phyloP scores from a whole-genome alignment of 2,888 invertebrate species.

The Diarsia rubi region DNA sequence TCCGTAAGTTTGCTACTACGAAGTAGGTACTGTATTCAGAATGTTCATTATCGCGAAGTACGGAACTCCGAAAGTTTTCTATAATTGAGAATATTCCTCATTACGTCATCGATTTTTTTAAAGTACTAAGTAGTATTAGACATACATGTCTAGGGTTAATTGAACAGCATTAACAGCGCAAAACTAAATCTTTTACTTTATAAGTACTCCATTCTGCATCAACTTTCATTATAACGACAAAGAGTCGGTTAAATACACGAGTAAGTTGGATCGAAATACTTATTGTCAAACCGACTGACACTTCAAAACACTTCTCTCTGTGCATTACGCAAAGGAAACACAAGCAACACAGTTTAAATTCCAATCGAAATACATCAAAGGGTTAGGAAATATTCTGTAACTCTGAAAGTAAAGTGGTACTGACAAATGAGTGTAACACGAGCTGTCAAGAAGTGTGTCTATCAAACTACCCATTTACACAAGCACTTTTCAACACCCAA shows the following conservation, averaged over 20 bases:
- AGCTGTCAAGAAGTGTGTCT: background rate
- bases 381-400: background rate
- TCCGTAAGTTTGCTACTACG: no score
- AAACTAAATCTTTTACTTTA: background rate
- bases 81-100: no score
- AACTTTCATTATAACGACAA: background rate
- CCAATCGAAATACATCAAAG: conserved; percentile 25
- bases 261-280: background rate
- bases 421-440: background rate
- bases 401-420: background rate
- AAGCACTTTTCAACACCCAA: background rate
- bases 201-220: background rate
- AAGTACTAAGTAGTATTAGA: no score
- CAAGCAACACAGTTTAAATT: background rate
- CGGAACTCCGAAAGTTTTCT: no score
- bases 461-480: background rate
- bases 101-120: no score
- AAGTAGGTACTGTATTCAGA: no score
- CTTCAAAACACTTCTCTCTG: background rate
- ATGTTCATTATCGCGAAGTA: no score
- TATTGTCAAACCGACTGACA: background rate
- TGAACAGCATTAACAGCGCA: background rate
- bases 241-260: background rate
- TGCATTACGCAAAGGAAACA: background rate
- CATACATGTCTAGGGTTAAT: no score